phyloP scores from a whole-genome alignment of 2,797 vertebrate species.

The Phataginus tetradactyla region DNA sequence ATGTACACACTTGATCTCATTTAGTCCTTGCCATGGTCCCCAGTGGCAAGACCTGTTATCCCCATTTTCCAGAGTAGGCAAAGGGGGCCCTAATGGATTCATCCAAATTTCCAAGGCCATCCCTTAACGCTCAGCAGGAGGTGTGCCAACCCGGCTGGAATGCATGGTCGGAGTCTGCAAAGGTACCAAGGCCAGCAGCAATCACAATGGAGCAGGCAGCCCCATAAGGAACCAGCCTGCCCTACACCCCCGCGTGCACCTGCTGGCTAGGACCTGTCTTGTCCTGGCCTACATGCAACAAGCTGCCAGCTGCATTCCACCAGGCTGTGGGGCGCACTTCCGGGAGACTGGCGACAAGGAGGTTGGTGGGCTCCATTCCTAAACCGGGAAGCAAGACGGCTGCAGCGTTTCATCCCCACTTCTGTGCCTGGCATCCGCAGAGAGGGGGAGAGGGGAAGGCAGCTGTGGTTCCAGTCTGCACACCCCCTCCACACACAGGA shows the following conservation, averaged over 20 bases:
- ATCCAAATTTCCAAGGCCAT: not conserved
- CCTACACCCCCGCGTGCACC: not conserved
- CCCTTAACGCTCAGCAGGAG: not conserved
- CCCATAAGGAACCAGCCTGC: not conserved
- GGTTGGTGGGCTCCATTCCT: not conserved
- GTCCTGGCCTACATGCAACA: too few species aligned
- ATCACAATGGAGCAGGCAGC: rapidly evolving
- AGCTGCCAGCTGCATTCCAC: not conserved
- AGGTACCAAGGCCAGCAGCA: not conserved
- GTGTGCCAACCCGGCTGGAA: not conserved
- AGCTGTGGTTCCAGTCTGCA: rapidly evolving
- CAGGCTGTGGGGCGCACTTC: not conserved
- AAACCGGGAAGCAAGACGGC: not conserved
- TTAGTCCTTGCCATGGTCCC: too few species aligned
- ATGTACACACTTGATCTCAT: too few species aligned
- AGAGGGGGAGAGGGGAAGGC: too few species aligned
- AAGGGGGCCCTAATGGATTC: not conserved
- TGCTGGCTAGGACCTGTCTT: not conserved
- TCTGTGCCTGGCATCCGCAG: not conserved
- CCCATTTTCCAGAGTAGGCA: not conserved
- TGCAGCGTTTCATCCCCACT: too few species aligned
- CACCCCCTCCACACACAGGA: rapidly evolving
- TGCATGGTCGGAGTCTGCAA: rapidly evolving
- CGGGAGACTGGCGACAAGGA: not conserved
- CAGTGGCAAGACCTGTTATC: not conserved